phyloP scores from a whole-genome alignment of 2,113 vertebrate genomes.

The Eurypyga helias region DNA sequence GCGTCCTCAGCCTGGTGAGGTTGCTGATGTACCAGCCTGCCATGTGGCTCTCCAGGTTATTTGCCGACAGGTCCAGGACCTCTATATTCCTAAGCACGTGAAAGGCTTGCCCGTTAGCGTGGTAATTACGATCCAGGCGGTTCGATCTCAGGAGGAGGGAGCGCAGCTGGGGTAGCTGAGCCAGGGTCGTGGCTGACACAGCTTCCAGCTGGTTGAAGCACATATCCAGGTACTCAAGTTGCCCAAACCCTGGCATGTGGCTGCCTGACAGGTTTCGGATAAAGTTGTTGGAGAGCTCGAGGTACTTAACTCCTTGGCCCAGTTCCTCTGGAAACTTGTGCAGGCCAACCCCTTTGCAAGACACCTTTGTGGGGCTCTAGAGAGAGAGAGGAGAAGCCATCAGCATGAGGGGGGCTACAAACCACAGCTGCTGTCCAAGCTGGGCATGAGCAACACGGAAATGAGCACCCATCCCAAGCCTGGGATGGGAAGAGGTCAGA shows the following conservation, averaged over 20 bases:
- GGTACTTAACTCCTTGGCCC: constrained; percentile 59
- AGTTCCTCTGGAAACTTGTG: constrained; percentile 73
- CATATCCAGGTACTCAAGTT: constrained; percentile 78
- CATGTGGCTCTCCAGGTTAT: constrained; percentile 73
- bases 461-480: not conserved
- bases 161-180: constrained; percentile 69
- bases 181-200: constrained; percentile 70
- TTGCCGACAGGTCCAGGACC: constrained; percentile 78
- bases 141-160: constrained; percentile 78
- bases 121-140: constrained; percentile 68
- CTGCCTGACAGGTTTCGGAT: constrained; percentile 73
- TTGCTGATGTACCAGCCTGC: constrained; percentile 75
- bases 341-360: constrained; percentile 75
- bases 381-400: not conserved
- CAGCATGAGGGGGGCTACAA: not conserved
- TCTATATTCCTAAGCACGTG: constrained; percentile 64
- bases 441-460: not conserved
- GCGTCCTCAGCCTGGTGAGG: constrained; percentile 70
- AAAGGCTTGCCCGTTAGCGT: constrained; percentile 71
- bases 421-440: not conserved
- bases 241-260: constrained; percentile 46
- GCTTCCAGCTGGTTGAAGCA: constrained; percentile 79
- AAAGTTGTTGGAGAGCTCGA: constrained; percentile 83
- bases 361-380: constrained; percentile 55
- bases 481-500: not conserved